These are phyloP conservation scores for Callionymus lyra DNA, from an alignment of 2,113 vertebrate species.

Conservation along the genomic window DNA sequence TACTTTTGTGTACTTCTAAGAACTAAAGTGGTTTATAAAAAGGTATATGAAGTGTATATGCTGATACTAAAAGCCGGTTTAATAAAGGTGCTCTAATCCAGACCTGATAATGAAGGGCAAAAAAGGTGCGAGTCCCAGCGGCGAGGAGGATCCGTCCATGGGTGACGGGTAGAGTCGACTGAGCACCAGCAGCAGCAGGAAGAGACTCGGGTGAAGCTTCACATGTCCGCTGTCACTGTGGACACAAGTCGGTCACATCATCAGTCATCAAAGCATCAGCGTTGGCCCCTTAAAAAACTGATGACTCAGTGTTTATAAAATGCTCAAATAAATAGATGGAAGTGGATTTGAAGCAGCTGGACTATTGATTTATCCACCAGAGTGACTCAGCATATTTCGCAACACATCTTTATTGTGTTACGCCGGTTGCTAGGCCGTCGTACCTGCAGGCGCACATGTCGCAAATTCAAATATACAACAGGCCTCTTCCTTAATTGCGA, in stretches of 20 bases:
- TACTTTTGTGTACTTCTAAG: too few relatives aligned
- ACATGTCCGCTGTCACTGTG: conserved; percentile 63
- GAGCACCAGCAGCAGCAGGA: conserved; percentile 83
- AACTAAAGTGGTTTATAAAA: too few relatives aligned
- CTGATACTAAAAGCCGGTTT: too few relatives aligned
- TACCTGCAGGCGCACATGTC: too few relatives aligned
- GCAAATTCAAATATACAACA: conserved; percentile 1
- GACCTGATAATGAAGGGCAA: conserved; percentile 87
- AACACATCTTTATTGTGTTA: background rate
- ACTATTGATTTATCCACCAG: background rate
- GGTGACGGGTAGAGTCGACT: conserved; percentile 89
- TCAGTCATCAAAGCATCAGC: too few relatives aligned
- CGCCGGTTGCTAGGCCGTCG: background rate
- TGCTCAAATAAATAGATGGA: background rate
- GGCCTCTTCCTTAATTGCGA: conserved; percentile 11
- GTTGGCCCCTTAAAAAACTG: too few relatives aligned
- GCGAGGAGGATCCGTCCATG: conserved; percentile 82
- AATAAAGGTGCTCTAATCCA: conserved; percentile 15
- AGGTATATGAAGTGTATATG: too few relatives aligned
- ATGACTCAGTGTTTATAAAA: too few relatives aligned
- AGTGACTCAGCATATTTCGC: background rate
- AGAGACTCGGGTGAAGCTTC: conserved; percentile 83
- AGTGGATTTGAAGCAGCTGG: background rate
- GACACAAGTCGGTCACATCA: conserved; percentile 4
- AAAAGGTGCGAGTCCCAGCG: conserved; percentile 81